A percentile compares a stretch with the other conserved stretches of the same genome.
phyloP scores from a whole-genome alignment of 1,140 invertebrate species.

The Aethina tumida region DNA sequence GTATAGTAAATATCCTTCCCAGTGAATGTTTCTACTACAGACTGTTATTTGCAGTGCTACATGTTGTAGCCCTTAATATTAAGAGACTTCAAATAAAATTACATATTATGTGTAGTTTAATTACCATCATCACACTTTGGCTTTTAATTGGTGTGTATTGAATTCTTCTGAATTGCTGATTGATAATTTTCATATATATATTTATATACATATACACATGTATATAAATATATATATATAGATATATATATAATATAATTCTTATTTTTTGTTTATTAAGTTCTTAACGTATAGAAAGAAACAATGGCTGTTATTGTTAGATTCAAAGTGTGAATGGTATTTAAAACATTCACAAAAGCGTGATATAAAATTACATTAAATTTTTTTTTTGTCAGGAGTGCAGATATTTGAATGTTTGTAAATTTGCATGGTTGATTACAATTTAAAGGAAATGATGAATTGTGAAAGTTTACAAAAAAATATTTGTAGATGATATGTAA shows the following conservation, averaged over 20 bases:
- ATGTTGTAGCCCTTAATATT: constrained; percentile 14
- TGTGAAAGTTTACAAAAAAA: constrained; percentile 6
- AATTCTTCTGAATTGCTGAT: too few relatives aligned
- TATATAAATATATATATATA: too few relatives aligned
- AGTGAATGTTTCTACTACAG: constrained; percentile 44
- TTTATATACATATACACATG: too few relatives aligned
- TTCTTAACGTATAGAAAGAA: neutral
- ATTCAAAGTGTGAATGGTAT: constrained; percentile 10
- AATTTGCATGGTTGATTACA: neutral
- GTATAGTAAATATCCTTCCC: constrained; percentile 69
- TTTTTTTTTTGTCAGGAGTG: constrained; percentile 7
- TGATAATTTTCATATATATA: too few relatives aligned
- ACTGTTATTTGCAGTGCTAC: constrained; percentile 7
- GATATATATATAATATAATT: too few relatives aligned
- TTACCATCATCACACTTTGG: constrained; percentile 10
- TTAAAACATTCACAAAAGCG: constrained; percentile 7
- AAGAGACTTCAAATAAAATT: constrained; percentile 13
- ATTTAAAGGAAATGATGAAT: too few relatives aligned
- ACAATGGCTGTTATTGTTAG: neutral
- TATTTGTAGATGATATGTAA: constrained; percentile 12
- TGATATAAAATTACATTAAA: constrained; percentile 9
- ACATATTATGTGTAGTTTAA: constrained; percentile 12
- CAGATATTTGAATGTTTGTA: neutral
- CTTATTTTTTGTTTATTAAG: too few relatives aligned
- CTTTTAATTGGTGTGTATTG: constrained; percentile 7